Evolutionary conservation across 2,888 invertebrate species (phyloP).

Genomic region (Acleris laterana): DNA sequence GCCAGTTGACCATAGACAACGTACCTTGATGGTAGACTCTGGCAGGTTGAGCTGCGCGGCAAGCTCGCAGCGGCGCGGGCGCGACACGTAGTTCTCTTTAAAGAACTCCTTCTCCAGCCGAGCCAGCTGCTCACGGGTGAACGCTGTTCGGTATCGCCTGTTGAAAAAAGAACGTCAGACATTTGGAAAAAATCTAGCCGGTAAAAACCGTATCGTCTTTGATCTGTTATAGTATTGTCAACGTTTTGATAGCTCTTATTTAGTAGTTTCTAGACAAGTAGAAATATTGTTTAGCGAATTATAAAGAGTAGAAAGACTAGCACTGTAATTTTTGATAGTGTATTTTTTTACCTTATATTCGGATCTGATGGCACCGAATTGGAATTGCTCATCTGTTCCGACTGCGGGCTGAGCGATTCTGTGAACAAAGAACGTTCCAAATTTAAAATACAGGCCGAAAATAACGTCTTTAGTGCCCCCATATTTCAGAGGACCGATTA

Average conservation of each 20-base stretch:
- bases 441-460: conserved; percentile 29
- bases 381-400: conserved; percentile 74
- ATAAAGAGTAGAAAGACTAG: too few species aligned
- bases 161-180: conserved; percentile 27
- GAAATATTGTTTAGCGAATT: too few species aligned
- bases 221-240: background rate
- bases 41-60: conserved; percentile 96
- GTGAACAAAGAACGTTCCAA: conserved; percentile 55
- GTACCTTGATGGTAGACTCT: conserved; percentile 98
- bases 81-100: conserved; percentile 98
- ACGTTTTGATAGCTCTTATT: background rate
- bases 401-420: conserved; percentile 79
- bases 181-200: background rate
- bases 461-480: conserved; percentile 27
- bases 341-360: conserved; percentile 67
- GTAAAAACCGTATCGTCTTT: background rate
- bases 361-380: conserved; percentile 70
- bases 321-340: too few species aligned
- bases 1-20: conserved; percentile 26
- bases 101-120: conserved; percentile 97
- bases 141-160: conserved; percentile 97
- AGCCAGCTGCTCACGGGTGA: conserved; percentile 96
- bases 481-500: conserved; percentile 59
- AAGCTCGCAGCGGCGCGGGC: conserved; percentile 97
- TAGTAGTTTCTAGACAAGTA: too few species aligned